These are phyloP conservation scores for Brachypalpus laphriformis DNA, from an alignment of 2,888 invertebrate species.

Conservation along the genomic window DNA sequence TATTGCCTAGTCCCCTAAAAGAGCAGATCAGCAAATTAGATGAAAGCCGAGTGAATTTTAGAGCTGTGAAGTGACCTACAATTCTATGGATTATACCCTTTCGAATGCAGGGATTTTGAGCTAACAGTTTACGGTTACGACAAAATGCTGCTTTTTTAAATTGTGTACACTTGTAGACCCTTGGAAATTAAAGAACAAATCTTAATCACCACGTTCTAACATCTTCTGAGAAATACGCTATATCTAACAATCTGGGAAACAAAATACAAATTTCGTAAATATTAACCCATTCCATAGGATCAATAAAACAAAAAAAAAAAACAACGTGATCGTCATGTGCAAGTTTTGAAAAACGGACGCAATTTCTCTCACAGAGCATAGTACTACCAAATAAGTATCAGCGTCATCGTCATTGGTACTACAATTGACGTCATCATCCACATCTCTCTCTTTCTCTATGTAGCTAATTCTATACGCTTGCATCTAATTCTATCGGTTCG, in stretches of 20 bases:
- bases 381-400: background rate
- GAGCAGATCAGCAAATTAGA: no score
- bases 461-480: background rate
- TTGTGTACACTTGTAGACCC: no score
- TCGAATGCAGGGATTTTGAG: no score
- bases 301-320: background rate
- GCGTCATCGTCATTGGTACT: background rate
- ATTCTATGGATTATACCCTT: no score
- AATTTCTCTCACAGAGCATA: background rate
- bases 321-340: background rate
- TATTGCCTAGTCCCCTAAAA: no score
- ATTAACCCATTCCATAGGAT: background rate
- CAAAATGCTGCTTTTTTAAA: no score
- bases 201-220: background rate
- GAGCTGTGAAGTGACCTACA: no score
- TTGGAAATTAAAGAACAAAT: no score
- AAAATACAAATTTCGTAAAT: background rate
- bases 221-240: background rate
- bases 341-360: background rate
- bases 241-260: background rate
- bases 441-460: background rate
- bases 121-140: no score
- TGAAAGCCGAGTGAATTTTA: no score
- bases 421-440: slow-evolving; percentile 6
- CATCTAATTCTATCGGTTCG: background rate